Base-by-base conservation (phyloP, 2,888 invertebrate species). In the Pinctada fucata region DNA sequence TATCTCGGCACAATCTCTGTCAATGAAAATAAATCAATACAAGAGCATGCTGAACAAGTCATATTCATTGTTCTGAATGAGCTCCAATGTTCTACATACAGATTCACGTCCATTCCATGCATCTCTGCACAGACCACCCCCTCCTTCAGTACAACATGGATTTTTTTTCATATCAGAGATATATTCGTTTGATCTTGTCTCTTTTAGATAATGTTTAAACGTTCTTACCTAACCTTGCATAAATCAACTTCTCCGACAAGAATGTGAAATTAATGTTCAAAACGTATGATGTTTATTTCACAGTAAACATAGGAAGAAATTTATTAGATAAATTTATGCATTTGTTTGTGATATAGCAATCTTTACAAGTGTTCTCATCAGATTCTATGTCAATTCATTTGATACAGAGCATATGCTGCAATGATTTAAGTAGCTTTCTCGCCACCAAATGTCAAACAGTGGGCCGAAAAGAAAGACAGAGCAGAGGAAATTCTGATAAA, bases 1-100 rank as follows among this genome's bases (percentile, higher is more conserved):
- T 75, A 81, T 83, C 31, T 91, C 91, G 3, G 89, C 91, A 31
- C 86, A 89, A 50, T 89, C 87, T 16, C 91, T 91, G 85, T 10
- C 82, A 81, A 73, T 68, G 16, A 13, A 50, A 63, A 69, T 67
- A 70, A 6, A 69, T 10, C 8, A 5, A 66, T n/a, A 5, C 67
- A 31, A 8, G 45, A 8, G 31, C 4, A n/a, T 4, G 4, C 67
- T 67, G 6, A 8, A 10, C 10, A 67, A 67, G 13, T 10, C 3
- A 10, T 67, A 67, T 10, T 67, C 4, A 67, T 16, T 66, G 2
- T 64, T 3, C n/a, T 64, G 64, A 16, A 64, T 64, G 31, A 31
- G 31, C 31, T 31, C 31, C 31, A 31, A 31, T 31, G 31, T 31
- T 31, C 31, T 31, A 31, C 31, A 31, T 31, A 31, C 31, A 31